Evolutionary conservation across 2,797 vertebrate genomes (phyloP).

Genomic region (Oryzias sinensis): DNA sequence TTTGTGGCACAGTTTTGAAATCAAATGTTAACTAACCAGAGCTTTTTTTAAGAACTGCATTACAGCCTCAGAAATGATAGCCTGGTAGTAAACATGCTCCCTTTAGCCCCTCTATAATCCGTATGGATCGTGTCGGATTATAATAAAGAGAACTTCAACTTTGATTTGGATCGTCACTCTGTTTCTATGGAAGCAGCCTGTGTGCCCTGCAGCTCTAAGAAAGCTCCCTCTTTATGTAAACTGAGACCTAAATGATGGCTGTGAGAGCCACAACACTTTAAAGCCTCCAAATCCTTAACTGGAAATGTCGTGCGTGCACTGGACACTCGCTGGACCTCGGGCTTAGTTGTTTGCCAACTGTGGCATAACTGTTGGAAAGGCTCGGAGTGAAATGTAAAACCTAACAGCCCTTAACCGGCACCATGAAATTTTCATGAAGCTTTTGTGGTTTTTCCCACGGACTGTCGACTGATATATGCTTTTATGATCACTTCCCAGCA

Average conservation of each 20-base stretch:
- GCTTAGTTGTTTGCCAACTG: conserved; percentile 48
- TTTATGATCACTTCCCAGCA: conserved; percentile 31
- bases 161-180: conserved; percentile 44
- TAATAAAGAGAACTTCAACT: conserved; percentile 48
- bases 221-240: conserved; percentile 58
- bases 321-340: conserved; percentile 30
- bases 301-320: conserved; percentile 52
- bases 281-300: conserved; percentile 68
- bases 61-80: conserved; percentile 13
- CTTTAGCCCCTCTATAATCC: conserved; percentile 39
- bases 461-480: conserved; percentile 30
- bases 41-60: conserved; percentile 17
- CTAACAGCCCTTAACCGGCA: conserved; percentile 42
- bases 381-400: conserved; percentile 30
- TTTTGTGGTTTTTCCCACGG: not conserved
- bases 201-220: conserved; percentile 20
- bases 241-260: conserved; percentile 53
- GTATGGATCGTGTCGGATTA: conserved; percentile 51
- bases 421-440: conserved; percentile 42
- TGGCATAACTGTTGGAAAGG: conserved; percentile 43
- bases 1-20: conserved; percentile 1
- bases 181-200: conserved; percentile 39
- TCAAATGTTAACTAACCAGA: not conserved
- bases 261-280: conserved; percentile 49
- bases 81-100: conserved; percentile 16